Percentiles rank a stretch among this genome's conserved stretches.
Evolutionary conservation across 2,113 vertebrate species (phyloP).

Genomic region (Callospermophilus lateralis): DNA sequence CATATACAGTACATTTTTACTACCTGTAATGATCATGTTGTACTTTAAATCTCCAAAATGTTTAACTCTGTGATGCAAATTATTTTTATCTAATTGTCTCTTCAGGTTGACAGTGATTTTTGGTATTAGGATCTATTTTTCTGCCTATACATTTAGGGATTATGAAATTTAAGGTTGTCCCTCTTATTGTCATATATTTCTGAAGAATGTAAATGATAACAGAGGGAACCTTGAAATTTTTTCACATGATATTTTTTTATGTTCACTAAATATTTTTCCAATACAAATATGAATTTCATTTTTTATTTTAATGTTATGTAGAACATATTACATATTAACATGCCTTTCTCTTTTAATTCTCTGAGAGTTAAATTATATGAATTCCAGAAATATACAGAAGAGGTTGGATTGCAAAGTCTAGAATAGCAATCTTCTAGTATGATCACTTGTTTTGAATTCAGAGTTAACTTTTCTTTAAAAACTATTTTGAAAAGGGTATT

Average conservation of each 20-base stretch:
- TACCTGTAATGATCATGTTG: too few relatives aligned
- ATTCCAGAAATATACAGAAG: not conserved
- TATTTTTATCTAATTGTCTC: not conserved
- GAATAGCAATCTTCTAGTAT: not conserved
- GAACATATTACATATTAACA: not conserved
- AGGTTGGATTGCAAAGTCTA: not conserved
- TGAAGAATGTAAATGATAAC: not conserved
- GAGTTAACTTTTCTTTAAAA: slow-evolving; percentile 11
- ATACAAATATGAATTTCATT: not conserved
- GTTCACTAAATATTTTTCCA: not conserved
- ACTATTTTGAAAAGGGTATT: not conserved
- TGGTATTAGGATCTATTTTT: not conserved
- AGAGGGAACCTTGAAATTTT: not conserved
- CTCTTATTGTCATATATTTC: not conserved
- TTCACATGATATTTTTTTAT: not conserved
- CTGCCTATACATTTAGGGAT: not conserved
- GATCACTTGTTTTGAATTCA: slow-evolving; percentile 29
- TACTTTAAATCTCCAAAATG: not conserved
- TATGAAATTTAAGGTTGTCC: not conserved
- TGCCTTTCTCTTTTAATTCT: not conserved
- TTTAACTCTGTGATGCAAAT: not conserved
- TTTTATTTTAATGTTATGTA: not conserved
- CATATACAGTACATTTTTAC: not conserved
- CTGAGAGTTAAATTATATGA: not conserved
- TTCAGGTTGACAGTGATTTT: not conserved